These are phyloP conservation scores for Nowickia ferox DNA, from an alignment of 2,888 invertebrate genomes.

Conservation along the genomic window DNA sequence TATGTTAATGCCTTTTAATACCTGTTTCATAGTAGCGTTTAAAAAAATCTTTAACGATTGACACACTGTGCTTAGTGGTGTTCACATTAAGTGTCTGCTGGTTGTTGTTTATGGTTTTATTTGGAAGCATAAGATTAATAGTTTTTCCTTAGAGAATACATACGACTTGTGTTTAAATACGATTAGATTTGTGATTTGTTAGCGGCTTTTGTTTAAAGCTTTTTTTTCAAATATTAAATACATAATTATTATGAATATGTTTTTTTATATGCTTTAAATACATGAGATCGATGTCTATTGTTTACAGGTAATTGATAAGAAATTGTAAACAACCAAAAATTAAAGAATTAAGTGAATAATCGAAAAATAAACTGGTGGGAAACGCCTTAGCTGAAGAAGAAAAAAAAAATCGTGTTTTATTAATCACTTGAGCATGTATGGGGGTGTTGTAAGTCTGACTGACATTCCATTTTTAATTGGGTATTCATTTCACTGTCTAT, in stretches of 20 bases:
- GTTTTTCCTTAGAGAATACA: constrained; percentile 21
- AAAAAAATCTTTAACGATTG: constrained; percentile 7
- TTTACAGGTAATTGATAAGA: constrained; percentile 5
- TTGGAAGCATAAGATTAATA: constrained; percentile 53
- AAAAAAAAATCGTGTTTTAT: neutral
- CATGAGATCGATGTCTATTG: neutral
- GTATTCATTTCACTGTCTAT: no score
- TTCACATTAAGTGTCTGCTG: neutral
- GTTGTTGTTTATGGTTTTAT: constrained; percentile 37
- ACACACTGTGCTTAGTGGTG: constrained; percentile 20
- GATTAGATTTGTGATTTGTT: constrained; percentile 48
- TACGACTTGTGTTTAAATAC: constrained; percentile 38
- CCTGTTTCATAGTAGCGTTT: neutral
- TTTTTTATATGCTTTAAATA: neutral
- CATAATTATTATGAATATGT: neutral
- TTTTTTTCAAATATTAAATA: neutral
- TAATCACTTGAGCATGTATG: neutral
- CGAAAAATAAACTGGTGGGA: neutral
- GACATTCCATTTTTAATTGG: neutral
- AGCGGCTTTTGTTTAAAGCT: constrained; percentile 56
- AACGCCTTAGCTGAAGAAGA: neutral
- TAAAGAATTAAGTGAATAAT: neutral
- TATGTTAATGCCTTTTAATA: constrained; percentile 2
- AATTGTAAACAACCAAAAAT: constrained; percentile 14
- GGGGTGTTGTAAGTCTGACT: neutral